These are phyloP conservation scores for Drosophila biarmipes DNA, from an alignment of 1,140 invertebrate species.

Conservation along the genomic window DNA sequence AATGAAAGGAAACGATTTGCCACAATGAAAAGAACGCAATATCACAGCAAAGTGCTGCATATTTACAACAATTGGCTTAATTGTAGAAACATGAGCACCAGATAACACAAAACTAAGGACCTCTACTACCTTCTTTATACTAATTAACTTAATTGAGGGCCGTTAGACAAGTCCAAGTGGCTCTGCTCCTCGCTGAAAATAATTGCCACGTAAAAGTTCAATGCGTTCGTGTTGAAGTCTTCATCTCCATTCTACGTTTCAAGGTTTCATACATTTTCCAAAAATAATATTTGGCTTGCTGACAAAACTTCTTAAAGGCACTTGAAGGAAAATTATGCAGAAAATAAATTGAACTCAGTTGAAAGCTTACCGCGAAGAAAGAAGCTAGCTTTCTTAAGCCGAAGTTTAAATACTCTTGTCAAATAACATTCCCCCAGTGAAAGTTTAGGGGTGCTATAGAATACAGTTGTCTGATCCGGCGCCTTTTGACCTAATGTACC, in stretches of 20 bases:
- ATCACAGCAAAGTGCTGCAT: constrained; percentile 79
- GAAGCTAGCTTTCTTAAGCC: too few species aligned
- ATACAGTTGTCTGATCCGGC: too few species aligned
- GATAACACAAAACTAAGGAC: constrained; percentile 36
- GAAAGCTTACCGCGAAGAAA: not conserved
- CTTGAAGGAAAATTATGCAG: constrained; percentile 24
- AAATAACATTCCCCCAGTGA: too few species aligned
- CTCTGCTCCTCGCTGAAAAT: constrained; percentile 16
- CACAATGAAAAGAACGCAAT: constrained; percentile 47
- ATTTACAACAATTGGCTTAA: constrained; percentile 84
- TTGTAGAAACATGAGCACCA: constrained; percentile 54
- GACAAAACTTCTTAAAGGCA: constrained; percentile 5
- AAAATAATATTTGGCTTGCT: constrained; percentile 37
- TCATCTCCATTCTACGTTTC: constrained; percentile 11
- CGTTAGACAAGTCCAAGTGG: constrained; percentile 40
- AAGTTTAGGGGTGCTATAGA: too few species aligned
- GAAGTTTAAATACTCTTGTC: too few species aligned
- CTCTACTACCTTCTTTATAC: constrained; percentile 10
- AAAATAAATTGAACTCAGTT: constrained; percentile 10
- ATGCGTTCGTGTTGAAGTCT: constrained; percentile 35
- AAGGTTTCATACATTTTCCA: constrained; percentile 9
- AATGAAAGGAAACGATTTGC: not conserved
- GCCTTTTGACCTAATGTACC: too few species aligned
- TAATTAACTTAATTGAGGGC: constrained; percentile 80
- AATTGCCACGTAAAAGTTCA: constrained; percentile 73